phyloP scores from a whole-genome alignment of 2,888 invertebrate genomes.

The Melangyna quadrimaculata region DNA sequence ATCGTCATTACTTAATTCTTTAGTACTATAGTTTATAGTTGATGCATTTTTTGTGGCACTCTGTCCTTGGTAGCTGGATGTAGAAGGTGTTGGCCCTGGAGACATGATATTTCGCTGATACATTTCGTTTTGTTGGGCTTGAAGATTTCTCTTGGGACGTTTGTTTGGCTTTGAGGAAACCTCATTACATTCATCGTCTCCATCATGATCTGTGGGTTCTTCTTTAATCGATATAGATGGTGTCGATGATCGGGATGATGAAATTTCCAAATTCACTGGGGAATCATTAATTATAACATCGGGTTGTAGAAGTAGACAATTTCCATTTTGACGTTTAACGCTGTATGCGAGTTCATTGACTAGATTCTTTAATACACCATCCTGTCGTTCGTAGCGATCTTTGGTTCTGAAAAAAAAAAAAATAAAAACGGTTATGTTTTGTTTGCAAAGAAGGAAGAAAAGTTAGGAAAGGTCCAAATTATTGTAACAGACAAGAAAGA shows the following conservation, averaged over 20 bases:
- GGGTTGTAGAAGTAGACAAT: slow-evolving; percentile 21
- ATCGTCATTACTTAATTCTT: slow-evolving; percentile 3
- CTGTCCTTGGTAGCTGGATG: slow-evolving; percentile 36
- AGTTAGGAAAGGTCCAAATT: too few species aligned
- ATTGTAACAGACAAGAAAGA: too few species aligned
- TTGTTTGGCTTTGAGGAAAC: background rate
- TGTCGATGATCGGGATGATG: slow-evolving; percentile 76
- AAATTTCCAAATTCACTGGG: background rate
- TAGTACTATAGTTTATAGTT: background rate
- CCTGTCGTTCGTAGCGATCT: slow-evolving; percentile 29
- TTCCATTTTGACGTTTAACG: background rate
- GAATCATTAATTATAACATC: slow-evolving; percentile 52
- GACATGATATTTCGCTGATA: background rate
- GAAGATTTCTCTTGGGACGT: background rate
- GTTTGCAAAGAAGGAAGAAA: too few species aligned
- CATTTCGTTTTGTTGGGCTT: background rate
- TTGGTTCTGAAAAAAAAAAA: slow-evolving; percentile 38
- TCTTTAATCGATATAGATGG: slow-evolving; percentile 79
- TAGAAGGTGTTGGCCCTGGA: slow-evolving; percentile 11
- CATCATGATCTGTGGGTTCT: slow-evolving; percentile 73
- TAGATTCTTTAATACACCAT: slow-evolving; percentile 10
- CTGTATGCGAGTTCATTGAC: slow-evolving; percentile 26
- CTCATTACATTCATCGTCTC: slow-evolving; percentile 29
- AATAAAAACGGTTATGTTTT: too few species aligned
- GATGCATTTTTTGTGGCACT: background rate